Evolutionary conservation across 1,140 invertebrate genomes (phyloP), one percentile per base, ranked within the genome.

Genomic region (Drosophila albomicans): DNA sequence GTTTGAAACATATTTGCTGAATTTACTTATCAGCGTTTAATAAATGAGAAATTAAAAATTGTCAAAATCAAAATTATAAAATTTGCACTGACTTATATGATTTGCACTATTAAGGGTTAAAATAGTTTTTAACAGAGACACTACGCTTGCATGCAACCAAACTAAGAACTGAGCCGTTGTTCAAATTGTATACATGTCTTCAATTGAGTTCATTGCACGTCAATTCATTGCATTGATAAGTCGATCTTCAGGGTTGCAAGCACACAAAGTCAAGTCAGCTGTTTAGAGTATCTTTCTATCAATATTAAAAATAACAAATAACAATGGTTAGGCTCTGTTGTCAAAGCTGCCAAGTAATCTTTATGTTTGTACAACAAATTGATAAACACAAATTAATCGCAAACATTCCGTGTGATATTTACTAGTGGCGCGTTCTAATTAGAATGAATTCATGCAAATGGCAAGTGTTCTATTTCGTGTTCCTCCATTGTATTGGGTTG

Each of bases 401-500:
- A 10, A 25, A 8, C 20, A 28, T 30, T 13, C 1, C n/a, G 28
- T 28, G 7, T n/a, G 25, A 51, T 32, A 54, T 15, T 54, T 54
- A 13, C n/a, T 15, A 54, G 28, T 32, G n/a, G 0, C 8, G 8
- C 8, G 28, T 7, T 54, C 13, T 15, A 32, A 15, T 32, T 54
- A 15, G 30, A 32, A 54, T n/a, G 35, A 7, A 30, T 54, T 35
- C n/a, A 43, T 10, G 35, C 28, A 13, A 32, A 35, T 15, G 13
- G 11, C 30, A 35, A 15, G n/a, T 54, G 51, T 57, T 41, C 35
- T 57, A 49, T 35, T 75, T 68, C 54, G 49, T 32, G 25, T 57
- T 56, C 51, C 52, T 38, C 54, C 61, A 76, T 8, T 66, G 72
- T 65, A 32, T 38, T 35, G 51, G 38, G 32, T 38, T 35, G 51